Evolutionary conservation across 2,797 vertebrate species (phyloP), one percentile per base, ranked within the genome.

Genomic region (Chiloscyllium punctatum): DNA sequence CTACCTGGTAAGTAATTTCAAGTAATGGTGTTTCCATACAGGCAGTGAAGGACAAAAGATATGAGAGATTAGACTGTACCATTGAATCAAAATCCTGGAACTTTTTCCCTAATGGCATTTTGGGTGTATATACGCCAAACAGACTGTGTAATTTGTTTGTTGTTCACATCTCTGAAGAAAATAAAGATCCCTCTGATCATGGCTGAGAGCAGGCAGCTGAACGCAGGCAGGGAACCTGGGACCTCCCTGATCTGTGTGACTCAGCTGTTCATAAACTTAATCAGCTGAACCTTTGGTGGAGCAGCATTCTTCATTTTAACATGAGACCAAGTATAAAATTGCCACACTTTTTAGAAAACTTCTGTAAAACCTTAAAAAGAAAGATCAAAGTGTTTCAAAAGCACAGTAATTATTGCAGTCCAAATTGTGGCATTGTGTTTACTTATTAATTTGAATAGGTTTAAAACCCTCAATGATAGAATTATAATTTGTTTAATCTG

Each of bases 401-500:
- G 37, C 27, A 51, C 48, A 53, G 8, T 77, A 53, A 77, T 95
- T 74, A 33, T 77, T n/a, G 42, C 51, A 2, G 71, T 77, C 94
- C 48, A 77, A 95, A 8, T 72, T 74, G 48, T 95, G 71, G 71
- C 30, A 53, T 5, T 0, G 16, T 30, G 23, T 94, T 30, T 94
- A 30, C 69, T 72, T 72, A 74, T 74, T 94, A 51, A 94, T 72
- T 94, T 30, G 71, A 57, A 30, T 53, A 74, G 30, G 11, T 77
- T 77, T 74, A 53, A 74, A 95, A 33, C 25, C 71, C 51, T 77
- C 51, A 77, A 74, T 95, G 71, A 95, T 95, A 71, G 94, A 77
- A 53, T 95, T 27, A 92, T 77, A 48, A 77, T 95, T 95, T 77
- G 71, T 77, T 30, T 95, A 77, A 74, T 95, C 33, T 74, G 71